Base-by-base conservation (phyloP, 2,888 invertebrate genomes). In the Elegia similella region DNA sequence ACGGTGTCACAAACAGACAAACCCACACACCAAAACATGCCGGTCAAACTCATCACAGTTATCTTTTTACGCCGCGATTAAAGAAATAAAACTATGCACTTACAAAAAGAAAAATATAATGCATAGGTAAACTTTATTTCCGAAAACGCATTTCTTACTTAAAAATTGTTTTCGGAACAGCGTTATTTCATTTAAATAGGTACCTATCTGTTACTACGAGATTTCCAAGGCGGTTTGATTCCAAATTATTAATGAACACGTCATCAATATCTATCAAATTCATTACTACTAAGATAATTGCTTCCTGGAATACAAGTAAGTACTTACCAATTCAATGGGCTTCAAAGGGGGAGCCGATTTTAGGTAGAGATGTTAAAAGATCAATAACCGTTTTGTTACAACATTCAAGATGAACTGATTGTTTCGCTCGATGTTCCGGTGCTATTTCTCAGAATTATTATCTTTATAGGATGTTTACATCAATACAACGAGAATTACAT, bases 321-420 rank as follows among this genome's bases (percentile, higher is more conserved):
- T 15, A 46, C 12, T 12, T 12, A n/a, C 17, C 43, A 17, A 23
- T 17, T 46, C 3, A 12, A 43, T 15, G 17, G 46, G 17, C 10
- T 46, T n/a, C 38, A 38, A 17, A 46, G 5, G n/a, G 46, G 23
- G 46, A 46, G 10, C 23, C n/a, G 17, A 29, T 46, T 23, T 29
- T 23, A 46, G 23, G 46, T 23, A 29, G 23, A 46, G 46, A 46
- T 46, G 23, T 23, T 46, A 2, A 17, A 46, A 46, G 46, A 46
- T 46, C 23, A 46, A 46, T 46, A 46, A 46, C 17, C 10, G 46
- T 46, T 46, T 46, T 23, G 23, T 46, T 46, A 12, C 12, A 17
- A 46, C 46, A 44, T 8, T 44, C 44, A 29, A 38, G n/a, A 38
- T 38, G n/a, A 38, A 38, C 38, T 38, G 38, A 38, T 38, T 38